Percentiles rank a stretch among this genome's conserved stretches.
Conservation (phyloP, 2,888 invertebrate genomes). For the Drosophila anomalata region DNA sequence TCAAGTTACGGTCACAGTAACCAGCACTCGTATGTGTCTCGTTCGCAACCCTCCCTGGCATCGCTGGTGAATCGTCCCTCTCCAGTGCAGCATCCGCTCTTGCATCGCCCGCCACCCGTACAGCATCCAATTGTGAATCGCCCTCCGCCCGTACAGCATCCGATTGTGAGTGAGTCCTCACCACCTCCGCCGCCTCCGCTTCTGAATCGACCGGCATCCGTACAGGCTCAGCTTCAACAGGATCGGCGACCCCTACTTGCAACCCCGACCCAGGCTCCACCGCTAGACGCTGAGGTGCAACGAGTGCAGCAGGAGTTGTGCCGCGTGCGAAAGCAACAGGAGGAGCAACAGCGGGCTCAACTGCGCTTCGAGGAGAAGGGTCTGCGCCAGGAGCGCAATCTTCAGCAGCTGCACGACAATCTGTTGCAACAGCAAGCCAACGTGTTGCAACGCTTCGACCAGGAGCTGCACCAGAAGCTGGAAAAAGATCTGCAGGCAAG, state of each 20-base stretch:
- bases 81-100: neutral
- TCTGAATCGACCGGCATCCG: neutral
- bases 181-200: neutral
- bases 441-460: neutral
- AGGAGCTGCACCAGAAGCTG: neutral
- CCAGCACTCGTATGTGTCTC: neutral
- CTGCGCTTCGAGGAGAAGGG: slow-evolving; percentile 6
- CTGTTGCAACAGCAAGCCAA: neutral
- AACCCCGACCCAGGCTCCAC: neutral
- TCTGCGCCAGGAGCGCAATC: slow-evolving; percentile 8
- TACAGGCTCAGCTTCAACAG: neutral
- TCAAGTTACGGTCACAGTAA: neutral
- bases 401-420: slow-evolving; percentile 19
- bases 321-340: slow-evolving; percentile 43
- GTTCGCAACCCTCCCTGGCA: neutral
- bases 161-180: neutral
- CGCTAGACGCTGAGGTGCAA: neutral
- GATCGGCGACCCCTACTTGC: neutral
- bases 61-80: neutral
- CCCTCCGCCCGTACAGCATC: neutral
- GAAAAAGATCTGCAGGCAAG: slow-evolving; percentile 1
- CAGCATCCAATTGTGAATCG: neutral
- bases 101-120: neutral
- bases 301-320: slow-evolving; percentile 1
- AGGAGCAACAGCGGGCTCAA: slow-evolving; percentile 48